Percentiles rank a stretch among this genome's conserved stretches.
Evolutionary conservation across 2,797 vertebrate species (phyloP).

Genomic region (Hephaestus fuliginosus): DNA sequence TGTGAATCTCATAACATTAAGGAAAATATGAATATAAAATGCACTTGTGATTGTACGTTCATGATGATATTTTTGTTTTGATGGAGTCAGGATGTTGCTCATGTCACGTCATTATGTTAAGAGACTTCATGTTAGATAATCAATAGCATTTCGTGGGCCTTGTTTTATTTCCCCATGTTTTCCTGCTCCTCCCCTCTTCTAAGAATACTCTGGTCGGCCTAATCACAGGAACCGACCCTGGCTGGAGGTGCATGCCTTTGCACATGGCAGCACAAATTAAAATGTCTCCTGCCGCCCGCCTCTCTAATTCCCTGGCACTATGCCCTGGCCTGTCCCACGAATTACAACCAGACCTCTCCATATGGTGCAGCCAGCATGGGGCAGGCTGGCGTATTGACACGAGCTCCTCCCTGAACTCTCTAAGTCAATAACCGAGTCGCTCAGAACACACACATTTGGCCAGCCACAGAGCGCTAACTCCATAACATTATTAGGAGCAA

Average conservation of each 20-base stretch:
- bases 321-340: slow-evolving; percentile 79
- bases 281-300: slow-evolving; percentile 83
- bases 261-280: slow-evolving; percentile 89
- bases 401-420: slow-evolving; percentile 70
- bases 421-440: slow-evolving; percentile 74
- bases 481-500: slow-evolving; percentile 50
- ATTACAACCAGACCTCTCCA: slow-evolving; percentile 82
- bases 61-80: slow-evolving; percentile 24
- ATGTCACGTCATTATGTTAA: slow-evolving; percentile 40
- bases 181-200: slow-evolving; percentile 75
- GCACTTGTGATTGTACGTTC: not conserved
- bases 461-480: slow-evolving; percentile 47
- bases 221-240: slow-evolving; percentile 82
- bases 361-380: slow-evolving; percentile 81
- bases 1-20: not conserved
- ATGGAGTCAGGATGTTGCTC: slow-evolving; percentile 24
- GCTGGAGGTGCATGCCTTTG: slow-evolving; percentile 87
- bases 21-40: not conserved
- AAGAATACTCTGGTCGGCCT: slow-evolving; percentile 76
- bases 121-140: slow-evolving; percentile 48
- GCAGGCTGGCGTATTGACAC: slow-evolving; percentile 80
- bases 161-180: slow-evolving; percentile 70
- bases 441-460: slow-evolving; percentile 60
- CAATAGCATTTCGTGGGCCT: slow-evolving; percentile 65
- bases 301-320: slow-evolving; percentile 87